These are phyloP conservation scores for Sibirionetta formosa DNA, from an alignment of 2,797 vertebrate species.

Conservation along the genomic window DNA sequence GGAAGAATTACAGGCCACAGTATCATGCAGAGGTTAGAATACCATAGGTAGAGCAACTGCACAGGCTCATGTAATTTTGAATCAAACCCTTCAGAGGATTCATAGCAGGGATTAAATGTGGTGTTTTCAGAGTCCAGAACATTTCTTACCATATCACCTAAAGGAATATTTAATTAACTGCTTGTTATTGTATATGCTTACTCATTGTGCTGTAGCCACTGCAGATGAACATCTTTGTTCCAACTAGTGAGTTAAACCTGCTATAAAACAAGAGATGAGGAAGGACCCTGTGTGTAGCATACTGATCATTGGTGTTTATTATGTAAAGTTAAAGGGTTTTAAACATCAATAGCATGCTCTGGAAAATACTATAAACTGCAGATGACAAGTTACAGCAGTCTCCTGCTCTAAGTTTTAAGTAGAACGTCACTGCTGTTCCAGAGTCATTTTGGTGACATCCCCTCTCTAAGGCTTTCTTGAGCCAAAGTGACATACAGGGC, in stretches of 20 bases:
- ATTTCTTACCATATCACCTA: not conserved
- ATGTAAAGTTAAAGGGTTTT: not conserved
- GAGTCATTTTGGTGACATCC: not conserved
- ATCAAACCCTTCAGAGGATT: not conserved
- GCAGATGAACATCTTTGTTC: not conserved
- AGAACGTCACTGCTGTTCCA: not conserved
- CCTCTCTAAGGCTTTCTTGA: not conserved
- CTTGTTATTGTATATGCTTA: not conserved
- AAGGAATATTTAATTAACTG: not conserved
- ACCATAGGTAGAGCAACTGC: not conserved
- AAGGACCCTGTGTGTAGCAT: not conserved
- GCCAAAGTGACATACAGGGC: too few species aligned
- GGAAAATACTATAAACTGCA: not conserved
- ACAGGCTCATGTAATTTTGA: not conserved
- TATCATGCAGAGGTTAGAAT: not conserved
- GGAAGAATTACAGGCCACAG: not conserved
- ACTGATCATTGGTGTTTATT: not conserved
- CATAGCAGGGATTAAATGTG: not conserved
- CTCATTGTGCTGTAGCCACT: not conserved
- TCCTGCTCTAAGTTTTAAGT: not conserved
- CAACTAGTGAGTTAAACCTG: not conserved
- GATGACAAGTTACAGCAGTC: not conserved
- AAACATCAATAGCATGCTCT: not conserved
- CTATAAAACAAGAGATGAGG: not conserved
- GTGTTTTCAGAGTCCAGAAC: not conserved